Conservation (phyloP, 2,113 vertebrate genomes). For the Clarias batrachus region DNA sequence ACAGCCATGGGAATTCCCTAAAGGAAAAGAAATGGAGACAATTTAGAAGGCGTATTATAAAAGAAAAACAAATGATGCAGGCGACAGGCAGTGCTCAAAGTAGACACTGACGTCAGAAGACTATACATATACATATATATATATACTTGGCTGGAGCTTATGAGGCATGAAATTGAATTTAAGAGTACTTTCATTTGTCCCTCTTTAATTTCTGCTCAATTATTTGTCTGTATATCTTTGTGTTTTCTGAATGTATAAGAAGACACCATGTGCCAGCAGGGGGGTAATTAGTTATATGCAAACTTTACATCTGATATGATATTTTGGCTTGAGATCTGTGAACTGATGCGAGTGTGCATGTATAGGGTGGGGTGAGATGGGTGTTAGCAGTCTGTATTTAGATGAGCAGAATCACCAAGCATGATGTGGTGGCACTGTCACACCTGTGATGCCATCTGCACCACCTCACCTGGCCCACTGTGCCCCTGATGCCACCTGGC, state of each 20-base stretch:
- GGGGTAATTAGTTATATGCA: slow-evolving; percentile 39
- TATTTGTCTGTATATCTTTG: slow-evolving; percentile 24
- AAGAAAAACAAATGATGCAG: neutral
- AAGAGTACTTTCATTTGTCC: slow-evolving; percentile 31
- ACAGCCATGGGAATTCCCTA: neutral
- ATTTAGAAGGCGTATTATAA: neutral
- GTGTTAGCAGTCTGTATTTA: slow-evolving; percentile 57
- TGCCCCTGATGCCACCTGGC: slow-evolving; percentile 62
- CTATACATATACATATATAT: neutral
- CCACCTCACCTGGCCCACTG: slow-evolving; percentile 60
- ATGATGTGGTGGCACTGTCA: slow-evolving; percentile 70
- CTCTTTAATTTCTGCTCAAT: slow-evolving; percentile 36
- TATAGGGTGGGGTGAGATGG: neutral
- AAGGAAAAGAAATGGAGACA: neutral
- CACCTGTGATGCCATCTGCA: slow-evolving; percentile 76
- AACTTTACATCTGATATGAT: slow-evolving; percentile 38
- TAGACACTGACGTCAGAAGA: slow-evolving; percentile 32
- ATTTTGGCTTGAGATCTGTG: slow-evolving; percentile 47
- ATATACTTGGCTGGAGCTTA: slow-evolving; percentile 35
- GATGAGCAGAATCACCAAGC: slow-evolving; percentile 64
- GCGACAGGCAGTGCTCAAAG: neutral
- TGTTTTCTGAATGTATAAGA: slow-evolving; percentile 32
- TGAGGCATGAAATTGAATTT: slow-evolving; percentile 43
- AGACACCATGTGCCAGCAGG: slow-evolving; percentile 10
- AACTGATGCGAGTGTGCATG: slow-evolving; percentile 9